Conservation (phyloP, 2,797 vertebrate genomes). For the Florisuga fusca region DNA sequence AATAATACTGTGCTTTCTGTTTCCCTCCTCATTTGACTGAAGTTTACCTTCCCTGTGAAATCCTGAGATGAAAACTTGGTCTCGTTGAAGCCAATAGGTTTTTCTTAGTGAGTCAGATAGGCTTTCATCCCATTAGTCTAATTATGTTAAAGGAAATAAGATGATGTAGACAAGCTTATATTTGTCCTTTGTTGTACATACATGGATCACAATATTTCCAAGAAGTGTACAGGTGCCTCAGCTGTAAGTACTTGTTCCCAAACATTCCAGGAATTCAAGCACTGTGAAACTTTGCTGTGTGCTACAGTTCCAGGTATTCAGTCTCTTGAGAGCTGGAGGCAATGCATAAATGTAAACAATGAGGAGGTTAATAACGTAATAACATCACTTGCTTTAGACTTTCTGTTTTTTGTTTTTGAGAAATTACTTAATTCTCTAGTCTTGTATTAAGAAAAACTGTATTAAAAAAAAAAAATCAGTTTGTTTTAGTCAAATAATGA, state of each 20-base stretch:
- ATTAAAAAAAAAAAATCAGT: not conserved
- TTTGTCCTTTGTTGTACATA: not conserved
- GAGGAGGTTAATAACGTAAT: not conserved
- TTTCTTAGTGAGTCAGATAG: not conserved
- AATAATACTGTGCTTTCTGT: not conserved
- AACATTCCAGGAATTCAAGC: not conserved
- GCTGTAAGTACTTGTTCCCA: not conserved
- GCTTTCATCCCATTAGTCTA: not conserved
- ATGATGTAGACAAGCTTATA: not conserved
- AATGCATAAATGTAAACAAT: not conserved
- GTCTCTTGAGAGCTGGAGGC: not conserved
- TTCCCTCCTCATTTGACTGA: not conserved
- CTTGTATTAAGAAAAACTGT: not conserved
- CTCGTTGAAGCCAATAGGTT: not conserved
- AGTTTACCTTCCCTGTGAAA: not conserved
- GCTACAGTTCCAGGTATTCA: not conserved
- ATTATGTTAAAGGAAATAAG: not conserved
- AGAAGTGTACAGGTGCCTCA: not conserved
- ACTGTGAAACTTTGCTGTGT: not conserved
- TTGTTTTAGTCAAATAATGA: constrained; percentile 7
- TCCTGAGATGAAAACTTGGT: not conserved
- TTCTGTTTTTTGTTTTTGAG: not conserved
- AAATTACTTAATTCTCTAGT: not conserved
- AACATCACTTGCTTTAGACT: not conserved
- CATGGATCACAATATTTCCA: not conserved